Base-by-base conservation (phyloP, 2,888 invertebrate species). In the Melanchra persicariae region DNA sequence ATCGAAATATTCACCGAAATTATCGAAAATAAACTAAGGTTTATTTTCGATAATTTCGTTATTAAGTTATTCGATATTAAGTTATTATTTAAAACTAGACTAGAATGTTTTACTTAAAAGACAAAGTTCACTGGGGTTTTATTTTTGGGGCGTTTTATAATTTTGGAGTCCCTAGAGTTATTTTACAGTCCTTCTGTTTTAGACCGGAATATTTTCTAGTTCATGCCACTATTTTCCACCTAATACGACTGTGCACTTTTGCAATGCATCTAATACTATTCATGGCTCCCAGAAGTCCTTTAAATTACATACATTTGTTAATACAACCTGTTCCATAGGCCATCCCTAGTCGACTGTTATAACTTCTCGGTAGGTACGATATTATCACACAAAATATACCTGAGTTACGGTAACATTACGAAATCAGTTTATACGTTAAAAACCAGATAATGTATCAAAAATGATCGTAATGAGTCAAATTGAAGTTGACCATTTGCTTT, bases 261-360 rank as follows among this genome's bases (percentile, higher is more conserved):
- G 81, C 70, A 69, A 43, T 69, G 63, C 55, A 55, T 63, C 71
- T 79, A 81, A 79, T 63, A 69, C 57, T 45, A 43, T 65, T 65
- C 49, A 81, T 70, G 9, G 40, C 37, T 74, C 83, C 83, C 83
- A 55, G 55, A 71, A 51, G 79, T 55, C 55, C 66, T 34, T 58
- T 83, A 81, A 71, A 83, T 77, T 70, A 79, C 61, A 54, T n/a
- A 65, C 65, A 71, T 81, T 81, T 68, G 70, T 55, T 73, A 79
- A 74, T 61, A 77, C 60, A 60, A 69, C 40, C 52, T 43, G 45
- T 74, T 26, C 61, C 66, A 81, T 81, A 65, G 74, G 57, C 55
- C 82, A 81, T 82, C 84, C 84, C 84, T 84, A 69, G 68, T 37
- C 55, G 63, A 34, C 66, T 79, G 77, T 83, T 78, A 77, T 64